These are phyloP conservation scores for Fukomys damarensis DNA, from an alignment of 2,113 vertebrate genomes.

Conservation along the genomic window DNA sequence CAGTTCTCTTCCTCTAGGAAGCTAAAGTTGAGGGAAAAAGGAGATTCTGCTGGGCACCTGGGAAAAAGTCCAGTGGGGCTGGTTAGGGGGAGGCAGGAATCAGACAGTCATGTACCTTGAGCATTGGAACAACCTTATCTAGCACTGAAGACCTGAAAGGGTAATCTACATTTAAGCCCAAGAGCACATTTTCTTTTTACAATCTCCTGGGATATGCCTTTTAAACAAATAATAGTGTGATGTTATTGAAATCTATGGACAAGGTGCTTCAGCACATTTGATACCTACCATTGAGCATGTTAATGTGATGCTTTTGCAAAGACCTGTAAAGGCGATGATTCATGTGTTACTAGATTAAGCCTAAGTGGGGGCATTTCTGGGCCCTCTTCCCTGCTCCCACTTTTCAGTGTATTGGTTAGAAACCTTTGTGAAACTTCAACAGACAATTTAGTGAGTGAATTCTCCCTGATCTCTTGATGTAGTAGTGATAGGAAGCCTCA, in stretches of 20 bases:
- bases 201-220: neutral
- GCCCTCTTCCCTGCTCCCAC: neutral
- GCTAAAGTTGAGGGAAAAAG: neutral
- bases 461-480: neutral
- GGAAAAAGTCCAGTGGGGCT: neutral
- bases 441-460: constrained; percentile 3
- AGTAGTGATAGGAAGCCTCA: neutral
- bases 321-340: neutral
- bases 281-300: neutral
- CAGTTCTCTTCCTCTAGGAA: neutral
- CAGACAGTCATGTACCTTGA: neutral
- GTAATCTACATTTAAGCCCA: neutral
- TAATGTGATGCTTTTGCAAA: neutral
- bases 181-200: neutral
- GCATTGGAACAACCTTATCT: neutral
- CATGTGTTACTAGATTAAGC: constrained; percentile 31
- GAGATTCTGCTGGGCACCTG: neutral
- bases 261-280: neutral
- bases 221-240: neutral
- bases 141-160: neutral
- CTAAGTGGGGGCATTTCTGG: neutral
- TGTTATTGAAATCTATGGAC: neutral
- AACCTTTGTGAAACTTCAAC: constrained; percentile 51
- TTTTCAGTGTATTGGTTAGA: constrained; percentile 34
- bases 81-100: neutral